Base-by-base conservation (phyloP, 1,140 invertebrate genomes). In the Penaeus chinensis region DNA sequence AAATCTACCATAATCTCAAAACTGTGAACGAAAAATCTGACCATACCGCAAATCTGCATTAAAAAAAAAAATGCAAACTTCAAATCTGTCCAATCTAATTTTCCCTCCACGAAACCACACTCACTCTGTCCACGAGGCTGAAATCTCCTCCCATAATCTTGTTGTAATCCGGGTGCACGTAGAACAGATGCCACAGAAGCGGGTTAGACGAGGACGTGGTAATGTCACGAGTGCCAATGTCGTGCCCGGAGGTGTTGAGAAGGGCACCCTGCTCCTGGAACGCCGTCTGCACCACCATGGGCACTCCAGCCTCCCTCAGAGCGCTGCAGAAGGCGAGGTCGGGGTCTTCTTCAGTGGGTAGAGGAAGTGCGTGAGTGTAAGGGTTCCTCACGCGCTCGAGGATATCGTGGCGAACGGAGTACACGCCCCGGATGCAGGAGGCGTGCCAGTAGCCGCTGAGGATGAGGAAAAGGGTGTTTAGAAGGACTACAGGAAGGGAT, bases 291-390 rank as follows among this genome's bases (percentile, higher is more conserved):
- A 60, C 84, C 32, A 85, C 76, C 84, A 85, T 85, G 37, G 84
- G 84, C 61, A 85, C 76, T 0, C 84, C 84, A 69, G 76, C 62
- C 20, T 85, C 76, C 78, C 84, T 47, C 19, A 85, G 77, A 18
- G 84, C 63, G 42, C 61, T 61, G 63, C 84, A 85, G 74, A 85
- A 69, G 84, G 77, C 84, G 11, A 85, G 20, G 77, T 76, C 63
- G 54, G 54, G 11, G 54, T 54, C 54, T 54, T 13, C 11, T 11
- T 54, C 54, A 16, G 54, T 8, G 27, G 69, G 0, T 32, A 61
- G 10, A 27, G 37, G 10, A 8, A 61, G 37, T 27, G 20, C 19
- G 71, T 47, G 32, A 18, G 78, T 82, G 42, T 85, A 85, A 20
- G 84, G 77, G 2, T 20, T 20, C 42, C 11, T 42, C 71, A 85